Evolutionary conservation across 2,888 invertebrate genomes (phyloP), one percentile per base, ranked within the genome.

Genomic region (Agrotis clavis): DNA sequence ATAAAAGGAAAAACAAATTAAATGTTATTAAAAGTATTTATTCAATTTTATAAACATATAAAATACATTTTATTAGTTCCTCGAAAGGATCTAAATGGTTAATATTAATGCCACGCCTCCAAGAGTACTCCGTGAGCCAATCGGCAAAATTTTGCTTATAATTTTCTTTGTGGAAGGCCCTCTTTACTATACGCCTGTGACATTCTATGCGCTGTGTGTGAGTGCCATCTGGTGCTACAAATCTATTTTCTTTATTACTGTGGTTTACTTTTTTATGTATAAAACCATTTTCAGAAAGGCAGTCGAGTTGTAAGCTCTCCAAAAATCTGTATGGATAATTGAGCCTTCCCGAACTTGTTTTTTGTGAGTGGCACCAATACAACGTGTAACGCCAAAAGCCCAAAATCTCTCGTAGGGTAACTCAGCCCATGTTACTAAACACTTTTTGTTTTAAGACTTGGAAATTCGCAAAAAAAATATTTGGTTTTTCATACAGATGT

Each of bases 231-330:
- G 50, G 50, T 50, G 50, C 50, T 11, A 50, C 50, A 50, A n/a
- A 50, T n/a, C 9, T 50, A 50, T 50, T 50, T n/a, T 50, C n/a
- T 50, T 5, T 7, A 9, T n/a, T n/a, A 5, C n/a, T 50, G 5
- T 30, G 45, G 13, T 45, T 45, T 13, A 45, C 45, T 47, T 61
- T 47, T 61, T 61, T 61, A 25, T 61, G 61, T 25, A 13, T 21
- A 61, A 19, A 61, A 18, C 47, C 61, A 61, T 61, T 13, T 61
- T 47, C 47, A 4, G 61, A 21, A n/a, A 61, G 61, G 61, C 61
- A 25, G 18, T 47, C 61, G 18, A n/a, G n/a, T n/a, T n/a, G n/a
- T 61, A 61, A 21, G 61, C 61, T 18, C 2, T 4, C 61, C 61
- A 61, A 18, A 61, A 61, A 18, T 47, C 45, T 14, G 61, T 61